Evolutionary conservation across 2,888 invertebrate species (phyloP).

Genomic region (Drosophila histrio): DNA sequence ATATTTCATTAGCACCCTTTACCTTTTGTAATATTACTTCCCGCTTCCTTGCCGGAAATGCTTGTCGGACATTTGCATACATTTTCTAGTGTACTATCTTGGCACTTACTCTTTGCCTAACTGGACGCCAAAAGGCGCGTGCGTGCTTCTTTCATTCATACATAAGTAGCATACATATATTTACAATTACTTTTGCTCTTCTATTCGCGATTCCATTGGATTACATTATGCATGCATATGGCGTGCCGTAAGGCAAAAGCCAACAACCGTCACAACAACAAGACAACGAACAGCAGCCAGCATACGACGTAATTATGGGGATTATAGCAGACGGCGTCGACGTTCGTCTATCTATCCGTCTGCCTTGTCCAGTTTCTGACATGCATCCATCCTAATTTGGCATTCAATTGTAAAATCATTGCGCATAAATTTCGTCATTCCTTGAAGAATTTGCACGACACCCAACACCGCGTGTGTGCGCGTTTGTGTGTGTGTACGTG

Average conservation of each 20-base stretch:
- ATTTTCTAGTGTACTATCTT: slow-evolving; percentile 9
- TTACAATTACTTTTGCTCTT: slow-evolving; percentile 52
- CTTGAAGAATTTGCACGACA: slow-evolving; percentile 47
- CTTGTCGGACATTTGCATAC: slow-evolving; percentile 41
- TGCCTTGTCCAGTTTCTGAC: slow-evolving; percentile 20
- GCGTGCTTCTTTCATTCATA: slow-evolving; percentile 63
- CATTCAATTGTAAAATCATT: slow-evolving; percentile 67
- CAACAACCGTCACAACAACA: slow-evolving; percentile 16
- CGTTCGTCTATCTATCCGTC: slow-evolving; percentile 6
- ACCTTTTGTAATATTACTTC: slow-evolving; percentile 36
- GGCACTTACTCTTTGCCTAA: slow-evolving; percentile 32
- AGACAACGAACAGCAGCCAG: slow-evolving; percentile 7
- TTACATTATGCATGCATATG: slow-evolving; percentile 65
- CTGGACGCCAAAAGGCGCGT: slow-evolving; percentile 53
- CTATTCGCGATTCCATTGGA: slow-evolving; percentile 18
- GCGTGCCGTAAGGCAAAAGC: slow-evolving; percentile 44
- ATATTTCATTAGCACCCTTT: slow-evolving; percentile 7
- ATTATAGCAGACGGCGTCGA: slow-evolving; percentile 53
- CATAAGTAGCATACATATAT: no score
- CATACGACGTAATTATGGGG: slow-evolving; percentile 59
- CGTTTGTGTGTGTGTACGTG: slow-evolving; percentile 1
- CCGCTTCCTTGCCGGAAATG: slow-evolving; percentile 63
- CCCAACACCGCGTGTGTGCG: slow-evolving; percentile 23
- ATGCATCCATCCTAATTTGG: slow-evolving; percentile 58
- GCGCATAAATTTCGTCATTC: slow-evolving; percentile 65